Conservation (phyloP, 2,113 vertebrate genomes). For the Pyrgilauda ruficollis region DNA sequence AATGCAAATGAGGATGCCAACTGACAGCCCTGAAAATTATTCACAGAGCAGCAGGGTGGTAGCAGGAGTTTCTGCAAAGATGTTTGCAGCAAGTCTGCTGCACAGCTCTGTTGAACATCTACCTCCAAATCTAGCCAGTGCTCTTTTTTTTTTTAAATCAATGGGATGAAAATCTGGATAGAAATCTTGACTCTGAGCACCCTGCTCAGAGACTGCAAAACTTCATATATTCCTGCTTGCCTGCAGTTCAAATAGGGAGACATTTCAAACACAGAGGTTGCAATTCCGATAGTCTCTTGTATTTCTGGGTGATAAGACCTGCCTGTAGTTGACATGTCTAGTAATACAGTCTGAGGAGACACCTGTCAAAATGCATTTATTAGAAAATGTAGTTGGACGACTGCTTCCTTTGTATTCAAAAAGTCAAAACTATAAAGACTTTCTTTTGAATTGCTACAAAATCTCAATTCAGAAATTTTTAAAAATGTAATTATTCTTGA, state of each 20-base stretch:
- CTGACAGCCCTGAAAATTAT: constrained; percentile 11
- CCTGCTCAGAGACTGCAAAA: neutral
- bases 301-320: neutral
- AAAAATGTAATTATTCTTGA: neutral
- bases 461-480: neutral
- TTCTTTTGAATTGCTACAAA: neutral
- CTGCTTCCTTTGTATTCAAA: neutral
- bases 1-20: constrained; percentile 14
- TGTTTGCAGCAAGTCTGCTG: neutral
- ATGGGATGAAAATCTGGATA: neutral
- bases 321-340: neutral
- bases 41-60: neutral
- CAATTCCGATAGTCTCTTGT: neutral
- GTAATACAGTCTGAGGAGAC: neutral
- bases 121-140: neutral
- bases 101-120: neutral
- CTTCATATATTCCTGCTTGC: neutral
- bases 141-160: neutral
- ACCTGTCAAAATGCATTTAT: neutral
- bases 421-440: neutral
- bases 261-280: neutral
- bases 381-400: neutral
- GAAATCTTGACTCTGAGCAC: neutral
- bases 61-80: constrained; percentile 7
- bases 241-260: neutral